These are phyloP conservation scores for Rhodeus uyekii DNA, from an alignment of 2,797 vertebrate genomes.

Conservation along the genomic window DNA sequence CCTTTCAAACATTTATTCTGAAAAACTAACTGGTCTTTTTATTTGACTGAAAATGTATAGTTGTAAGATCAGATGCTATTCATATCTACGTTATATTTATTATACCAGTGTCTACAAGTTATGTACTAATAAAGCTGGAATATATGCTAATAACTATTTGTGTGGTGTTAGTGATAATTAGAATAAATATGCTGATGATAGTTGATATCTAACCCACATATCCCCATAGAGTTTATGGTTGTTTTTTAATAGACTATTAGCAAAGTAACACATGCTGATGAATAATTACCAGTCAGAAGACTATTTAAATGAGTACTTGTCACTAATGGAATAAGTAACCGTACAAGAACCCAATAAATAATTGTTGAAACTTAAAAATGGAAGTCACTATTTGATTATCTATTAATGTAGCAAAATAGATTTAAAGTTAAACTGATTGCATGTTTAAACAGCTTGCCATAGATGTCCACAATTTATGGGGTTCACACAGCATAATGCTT, in stretches of 20 bases:
- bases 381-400: not conserved
- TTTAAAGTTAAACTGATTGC: not conserved
- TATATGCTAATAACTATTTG: not conserved
- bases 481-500: conserved; percentile 82
- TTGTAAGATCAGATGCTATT: not conserved
- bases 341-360: not conserved
- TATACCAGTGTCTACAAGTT: not conserved
- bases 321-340: not conserved
- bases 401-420: not conserved
- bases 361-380: not conserved
- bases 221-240: too few relatives aligned
- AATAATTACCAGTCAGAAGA: not conserved
- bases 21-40: not conserved
- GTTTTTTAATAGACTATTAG: too few relatives aligned
- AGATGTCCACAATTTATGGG: conserved; percentile 81
- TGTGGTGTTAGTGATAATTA: not conserved
- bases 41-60: not conserved
- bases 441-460: conserved; percentile 54
- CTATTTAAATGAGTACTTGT: not conserved
- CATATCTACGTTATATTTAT: not conserved
- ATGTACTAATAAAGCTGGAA: not conserved
- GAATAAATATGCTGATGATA: not conserved
- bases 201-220: not conserved
- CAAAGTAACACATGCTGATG: not conserved
- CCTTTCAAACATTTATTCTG: not conserved